Percentiles rank a stretch among this genome's conserved stretches.
These are phyloP conservation scores for Myiagra hebetior DNA, from an alignment of 2,113 vertebrate species.

Conservation along the genomic window DNA sequence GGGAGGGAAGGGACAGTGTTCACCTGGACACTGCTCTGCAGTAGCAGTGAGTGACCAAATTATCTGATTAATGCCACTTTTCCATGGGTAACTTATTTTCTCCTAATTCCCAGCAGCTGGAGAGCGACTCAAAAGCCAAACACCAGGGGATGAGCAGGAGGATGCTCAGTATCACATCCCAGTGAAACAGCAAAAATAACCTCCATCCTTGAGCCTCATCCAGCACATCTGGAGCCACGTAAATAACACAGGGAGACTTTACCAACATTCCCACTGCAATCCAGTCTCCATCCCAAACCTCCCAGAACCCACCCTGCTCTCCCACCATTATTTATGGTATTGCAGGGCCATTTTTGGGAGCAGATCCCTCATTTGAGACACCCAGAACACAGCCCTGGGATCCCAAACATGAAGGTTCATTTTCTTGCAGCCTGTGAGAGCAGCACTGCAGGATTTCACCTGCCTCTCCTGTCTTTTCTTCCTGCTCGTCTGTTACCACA, in stretches of 20 bases:
- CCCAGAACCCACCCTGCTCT: not conserved
- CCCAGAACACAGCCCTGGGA: not conserved
- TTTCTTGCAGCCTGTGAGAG: not conserved
- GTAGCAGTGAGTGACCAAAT: not conserved
- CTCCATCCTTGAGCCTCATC: not conserved
- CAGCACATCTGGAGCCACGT: not conserved
- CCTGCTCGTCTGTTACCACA: not conserved
- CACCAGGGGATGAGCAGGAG: not conserved
- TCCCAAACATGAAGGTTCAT: not conserved
- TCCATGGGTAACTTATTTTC: not conserved
- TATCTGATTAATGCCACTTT: not conserved
- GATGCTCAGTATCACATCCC: not conserved
- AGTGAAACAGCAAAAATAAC: not conserved
- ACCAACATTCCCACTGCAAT: not conserved
- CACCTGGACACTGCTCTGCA: not conserved
- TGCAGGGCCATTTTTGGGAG: not conserved
- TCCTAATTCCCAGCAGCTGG: not conserved
- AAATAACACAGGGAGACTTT: not conserved
- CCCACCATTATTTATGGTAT: fast-evolving
- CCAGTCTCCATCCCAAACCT: not conserved
- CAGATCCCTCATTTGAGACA: not conserved
- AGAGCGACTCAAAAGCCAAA: not conserved
- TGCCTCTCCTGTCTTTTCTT: not conserved
- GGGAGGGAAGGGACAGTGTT: not conserved
- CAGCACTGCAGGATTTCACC: not conserved